These are phyloP conservation scores for Vanessa cardui DNA, from an alignment of 2,888 invertebrate genomes.

Conservation along the genomic window DNA sequence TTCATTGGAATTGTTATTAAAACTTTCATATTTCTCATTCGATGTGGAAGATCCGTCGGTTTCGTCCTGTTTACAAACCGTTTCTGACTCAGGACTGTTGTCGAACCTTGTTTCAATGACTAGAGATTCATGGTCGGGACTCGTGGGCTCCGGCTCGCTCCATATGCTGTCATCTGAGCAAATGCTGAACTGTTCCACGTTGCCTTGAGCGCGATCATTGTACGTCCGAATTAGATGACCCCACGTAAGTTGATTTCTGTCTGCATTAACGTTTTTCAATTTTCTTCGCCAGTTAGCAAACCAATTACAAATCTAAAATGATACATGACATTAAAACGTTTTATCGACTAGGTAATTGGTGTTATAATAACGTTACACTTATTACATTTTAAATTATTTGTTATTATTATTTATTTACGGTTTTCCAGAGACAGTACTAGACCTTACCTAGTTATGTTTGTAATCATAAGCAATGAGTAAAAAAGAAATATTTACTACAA, in stretches of 20 bases:
- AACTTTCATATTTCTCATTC: slow-evolving; percentile 57
- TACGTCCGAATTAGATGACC: slow-evolving; percentile 88
- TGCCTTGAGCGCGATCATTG: slow-evolving; percentile 88
- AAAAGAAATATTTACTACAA: background rate
- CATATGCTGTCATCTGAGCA: slow-evolving; percentile 91
- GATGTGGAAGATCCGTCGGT: slow-evolving; percentile 60
- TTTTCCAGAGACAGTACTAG: too few species aligned
- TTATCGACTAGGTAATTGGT: background rate
- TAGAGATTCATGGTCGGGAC: slow-evolving; percentile 53
- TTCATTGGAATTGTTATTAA: slow-evolving; percentile 68
- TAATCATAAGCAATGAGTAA: too few species aligned
- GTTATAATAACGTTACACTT: background rate
- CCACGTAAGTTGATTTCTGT: slow-evolving; percentile 87
- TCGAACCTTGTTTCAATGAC: slow-evolving; percentile 57
- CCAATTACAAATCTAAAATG: slow-evolving; percentile 89
- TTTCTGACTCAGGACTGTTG: slow-evolving; percentile 58
- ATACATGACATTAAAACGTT: background rate
- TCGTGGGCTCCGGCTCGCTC: slow-evolving; percentile 84
- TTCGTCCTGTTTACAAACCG: slow-evolving; percentile 59
- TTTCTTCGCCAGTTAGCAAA: slow-evolving; percentile 93
- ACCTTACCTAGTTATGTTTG: too few species aligned
- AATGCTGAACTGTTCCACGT: slow-evolving; percentile 91
- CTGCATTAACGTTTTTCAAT: slow-evolving; percentile 88
- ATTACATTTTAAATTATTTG: too few species aligned
- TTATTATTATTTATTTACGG: too few species aligned